Evolutionary conservation across 37 sponge, comb jelly and placozoan species (phyloP).

Genomic region (Dysidea cf. avara): DNA sequence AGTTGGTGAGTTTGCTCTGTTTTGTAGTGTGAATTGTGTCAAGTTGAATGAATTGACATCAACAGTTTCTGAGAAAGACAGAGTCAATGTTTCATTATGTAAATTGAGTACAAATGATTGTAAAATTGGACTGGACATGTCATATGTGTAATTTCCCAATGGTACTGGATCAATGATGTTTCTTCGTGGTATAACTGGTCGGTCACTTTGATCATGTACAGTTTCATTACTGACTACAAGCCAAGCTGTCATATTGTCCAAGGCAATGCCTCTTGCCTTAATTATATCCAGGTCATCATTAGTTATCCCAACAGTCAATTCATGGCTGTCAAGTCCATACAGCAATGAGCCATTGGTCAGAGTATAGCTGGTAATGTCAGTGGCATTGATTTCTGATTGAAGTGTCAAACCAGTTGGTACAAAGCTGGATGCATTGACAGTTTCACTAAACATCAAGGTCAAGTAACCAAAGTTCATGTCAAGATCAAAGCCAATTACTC

Average conservation of each 20-base stretch:
- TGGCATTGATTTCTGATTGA: constrained; percentile 26
- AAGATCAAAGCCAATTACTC: constrained; percentile 56
- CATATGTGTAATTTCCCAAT: constrained; percentile 49
- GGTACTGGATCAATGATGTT: constrained; percentile 27
- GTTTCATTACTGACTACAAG: constrained; percentile 37
- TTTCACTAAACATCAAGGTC: constrained; percentile 77
- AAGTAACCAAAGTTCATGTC: constrained; percentile 69
- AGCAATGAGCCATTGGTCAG: constrained; percentile 49
- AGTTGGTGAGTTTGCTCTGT: constrained; percentile 24
- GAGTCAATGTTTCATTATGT: constrained; percentile 44
- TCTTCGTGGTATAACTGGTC: constrained; percentile 17
- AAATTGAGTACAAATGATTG: constrained; percentile 73
- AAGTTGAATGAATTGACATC: constrained; percentile 66
- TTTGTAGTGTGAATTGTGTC: constrained; percentile 75
- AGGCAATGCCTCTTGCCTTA: constrained; percentile 72
- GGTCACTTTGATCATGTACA: constrained; percentile 63
- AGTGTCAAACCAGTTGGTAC: constrained; percentile 75
- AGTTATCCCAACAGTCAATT: constrained; percentile 49
- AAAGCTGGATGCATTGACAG: constrained; percentile 73
- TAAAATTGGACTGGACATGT: constrained; percentile 57
- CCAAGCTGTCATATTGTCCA: constrained; percentile 62
- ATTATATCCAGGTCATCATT: constrained; percentile 76
- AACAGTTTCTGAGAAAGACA: constrained; percentile 86
- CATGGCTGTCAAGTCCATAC: constrained; percentile 35
- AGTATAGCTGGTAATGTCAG: constrained; percentile 19